Conservation (phyloP, 2,797 vertebrate species). For the Strix occidentalis region DNA sequence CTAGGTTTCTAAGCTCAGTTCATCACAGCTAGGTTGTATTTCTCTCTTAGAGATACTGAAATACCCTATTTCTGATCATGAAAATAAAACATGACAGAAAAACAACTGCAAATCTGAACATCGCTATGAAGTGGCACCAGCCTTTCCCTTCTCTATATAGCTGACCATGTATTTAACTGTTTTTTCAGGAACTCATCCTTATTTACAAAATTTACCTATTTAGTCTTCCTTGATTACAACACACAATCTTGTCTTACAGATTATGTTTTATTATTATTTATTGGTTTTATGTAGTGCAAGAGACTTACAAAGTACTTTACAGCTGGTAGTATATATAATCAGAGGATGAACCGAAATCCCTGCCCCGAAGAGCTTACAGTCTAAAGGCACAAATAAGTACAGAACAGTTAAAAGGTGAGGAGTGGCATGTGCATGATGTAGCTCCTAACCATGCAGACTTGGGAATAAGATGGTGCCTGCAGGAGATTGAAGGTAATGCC, state of each 20-base stretch:
- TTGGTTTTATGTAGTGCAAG: constrained; percentile 3
- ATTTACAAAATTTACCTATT: neutral
- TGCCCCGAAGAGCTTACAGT: constrained; percentile 70
- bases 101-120: neutral
- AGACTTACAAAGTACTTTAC: constrained; percentile 53
- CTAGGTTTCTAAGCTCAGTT: neutral
- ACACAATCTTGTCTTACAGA: constrained; percentile 46
- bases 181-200: neutral
- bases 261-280: constrained; percentile 42
- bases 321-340: constrained; percentile 28
- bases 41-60: neutral
- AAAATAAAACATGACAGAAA: neutral
- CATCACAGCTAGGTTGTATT: neutral
- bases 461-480: neutral
- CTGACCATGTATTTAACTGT: neutral
- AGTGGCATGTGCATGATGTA: neutral
- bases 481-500: neutral
- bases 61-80: neutral
- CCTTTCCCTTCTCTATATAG: neutral
- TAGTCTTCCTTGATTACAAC: constrained; percentile 47
- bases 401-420: neutral
- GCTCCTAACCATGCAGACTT: neutral
- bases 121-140: neutral
- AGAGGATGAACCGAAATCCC: constrained; percentile 25
- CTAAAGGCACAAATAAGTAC: constrained; percentile 42